A percentile compares a stretch with the other conserved stretches of the same genome.
Conservation (phyloP, 2,113 vertebrate genomes). For the Chrysochloris asiatica region DNA sequence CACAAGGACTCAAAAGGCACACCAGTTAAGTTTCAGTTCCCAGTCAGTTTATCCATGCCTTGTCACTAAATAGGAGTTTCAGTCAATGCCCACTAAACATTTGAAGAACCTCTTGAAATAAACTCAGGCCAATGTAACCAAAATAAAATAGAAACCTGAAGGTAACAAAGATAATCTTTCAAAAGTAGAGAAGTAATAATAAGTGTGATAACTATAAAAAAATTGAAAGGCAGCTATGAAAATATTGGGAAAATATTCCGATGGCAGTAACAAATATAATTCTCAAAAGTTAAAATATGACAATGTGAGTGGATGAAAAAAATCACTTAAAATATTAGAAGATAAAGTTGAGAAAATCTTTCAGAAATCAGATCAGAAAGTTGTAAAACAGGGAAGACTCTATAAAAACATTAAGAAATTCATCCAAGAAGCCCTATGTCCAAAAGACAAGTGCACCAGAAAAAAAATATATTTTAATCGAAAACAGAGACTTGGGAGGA, state of each 20-base stretch:
- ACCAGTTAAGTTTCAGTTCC: background rate
- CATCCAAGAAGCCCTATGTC: background rate
- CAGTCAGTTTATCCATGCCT: background rate
- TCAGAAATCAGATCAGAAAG: background rate
- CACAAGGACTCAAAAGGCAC: background rate
- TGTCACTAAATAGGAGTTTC: background rate
- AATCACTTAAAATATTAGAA: background rate
- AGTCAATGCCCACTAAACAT: background rate
- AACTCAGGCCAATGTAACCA: background rate
- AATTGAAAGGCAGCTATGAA: background rate
- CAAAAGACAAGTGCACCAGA: background rate
- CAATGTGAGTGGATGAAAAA: background rate
- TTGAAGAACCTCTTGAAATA: background rate
- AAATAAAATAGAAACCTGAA: background rate
- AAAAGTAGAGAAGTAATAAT: background rate
- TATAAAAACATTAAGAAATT: background rate
- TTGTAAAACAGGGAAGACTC: background rate
- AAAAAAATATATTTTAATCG: too few relatives aligned
- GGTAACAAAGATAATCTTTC: background rate
- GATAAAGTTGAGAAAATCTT: background rate
- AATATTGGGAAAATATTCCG: background rate
- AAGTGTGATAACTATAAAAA: background rate
- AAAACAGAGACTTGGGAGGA: background rate
- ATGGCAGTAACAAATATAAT: background rate
- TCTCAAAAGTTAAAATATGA: slow-evolving; percentile 3